These are phyloP conservation scores for Pollenia angustigena DNA, from an alignment of 2,888 invertebrate species.

Conservation along the genomic window DNA sequence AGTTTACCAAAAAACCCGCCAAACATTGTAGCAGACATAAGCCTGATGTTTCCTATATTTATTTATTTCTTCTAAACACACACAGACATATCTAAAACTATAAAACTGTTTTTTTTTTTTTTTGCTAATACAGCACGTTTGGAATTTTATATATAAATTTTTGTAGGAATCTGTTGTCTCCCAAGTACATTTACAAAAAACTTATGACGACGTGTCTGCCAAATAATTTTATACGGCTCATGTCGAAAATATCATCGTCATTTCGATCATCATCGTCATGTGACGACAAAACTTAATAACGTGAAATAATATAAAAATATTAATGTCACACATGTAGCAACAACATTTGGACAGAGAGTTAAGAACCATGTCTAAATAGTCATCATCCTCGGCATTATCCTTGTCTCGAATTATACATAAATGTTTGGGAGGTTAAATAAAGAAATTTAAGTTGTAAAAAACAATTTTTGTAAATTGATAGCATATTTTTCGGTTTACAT, in stretches of 20 bases:
- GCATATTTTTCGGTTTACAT: too few relatives aligned
- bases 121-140: conserved; percentile 51
- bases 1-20: not conserved
- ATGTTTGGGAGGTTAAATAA: too few relatives aligned
- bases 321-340: conserved; percentile 4
- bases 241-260: conserved; percentile 44
- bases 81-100: conserved; percentile 6
- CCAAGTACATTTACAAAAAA: conserved; percentile 29
- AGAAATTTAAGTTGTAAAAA: too few relatives aligned
- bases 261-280: conserved; percentile 1
- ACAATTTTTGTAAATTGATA: too few relatives aligned
- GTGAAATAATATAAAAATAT: conserved; percentile 42
- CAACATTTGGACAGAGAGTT: not conserved
- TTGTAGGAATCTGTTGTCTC: conserved; percentile 10
- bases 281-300: conserved; percentile 46
- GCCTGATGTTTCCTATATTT: conserved; percentile 8
- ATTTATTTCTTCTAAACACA: not conserved
- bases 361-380: conserved; percentile 31
- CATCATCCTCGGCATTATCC: not conserved
- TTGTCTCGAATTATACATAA: conserved; percentile 6
- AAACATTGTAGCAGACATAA: conserved; percentile 1
- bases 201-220: conserved; percentile 56
- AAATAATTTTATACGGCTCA: conserved; percentile 50
- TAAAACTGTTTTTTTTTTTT: conserved; percentile 1
- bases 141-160: not conserved